These are phyloP conservation scores for Nesidiocoris tenuis DNA, from an alignment of 2,888 invertebrate species.

Conservation along the genomic window DNA sequence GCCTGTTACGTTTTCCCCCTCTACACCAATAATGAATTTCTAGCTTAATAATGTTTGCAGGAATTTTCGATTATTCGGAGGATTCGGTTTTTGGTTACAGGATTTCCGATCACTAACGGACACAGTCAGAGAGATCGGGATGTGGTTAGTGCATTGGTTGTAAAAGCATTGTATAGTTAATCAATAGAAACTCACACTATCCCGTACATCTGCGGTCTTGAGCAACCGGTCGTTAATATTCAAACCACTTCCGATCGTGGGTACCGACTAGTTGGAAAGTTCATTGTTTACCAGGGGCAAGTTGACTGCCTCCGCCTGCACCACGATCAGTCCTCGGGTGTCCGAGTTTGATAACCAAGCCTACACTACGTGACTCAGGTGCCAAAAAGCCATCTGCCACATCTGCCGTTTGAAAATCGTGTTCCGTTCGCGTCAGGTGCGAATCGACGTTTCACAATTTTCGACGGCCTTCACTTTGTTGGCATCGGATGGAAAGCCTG, in stretches of 20 bases:
- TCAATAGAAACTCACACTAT: background rate
- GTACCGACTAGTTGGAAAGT: background rate
- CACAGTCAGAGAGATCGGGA: no score
- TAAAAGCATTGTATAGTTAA: background rate
- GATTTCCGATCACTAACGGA: no score
- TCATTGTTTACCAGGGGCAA: background rate
- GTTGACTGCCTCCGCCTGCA: background rate
- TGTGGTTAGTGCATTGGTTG: no score
- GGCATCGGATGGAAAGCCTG: no score
- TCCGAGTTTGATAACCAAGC: background rate
- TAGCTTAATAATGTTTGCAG: no score
- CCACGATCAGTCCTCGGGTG: background rate
- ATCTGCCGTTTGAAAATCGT: background rate
- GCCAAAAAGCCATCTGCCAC: background rate
- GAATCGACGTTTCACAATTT: background rate
- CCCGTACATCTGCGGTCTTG: background rate
- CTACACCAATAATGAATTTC: no score
- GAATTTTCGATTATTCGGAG: no score
- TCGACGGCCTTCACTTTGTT: no score
- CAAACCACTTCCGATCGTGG: background rate
- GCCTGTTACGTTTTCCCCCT: no score
- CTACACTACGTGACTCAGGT: background rate
- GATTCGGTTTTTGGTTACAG: no score
- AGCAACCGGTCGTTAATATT: background rate
- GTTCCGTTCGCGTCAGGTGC: background rate